These are phyloP conservation scores for Carterocephalus palaemon DNA, from an alignment of 2,888 invertebrate species.

Conservation along the genomic window DNA sequence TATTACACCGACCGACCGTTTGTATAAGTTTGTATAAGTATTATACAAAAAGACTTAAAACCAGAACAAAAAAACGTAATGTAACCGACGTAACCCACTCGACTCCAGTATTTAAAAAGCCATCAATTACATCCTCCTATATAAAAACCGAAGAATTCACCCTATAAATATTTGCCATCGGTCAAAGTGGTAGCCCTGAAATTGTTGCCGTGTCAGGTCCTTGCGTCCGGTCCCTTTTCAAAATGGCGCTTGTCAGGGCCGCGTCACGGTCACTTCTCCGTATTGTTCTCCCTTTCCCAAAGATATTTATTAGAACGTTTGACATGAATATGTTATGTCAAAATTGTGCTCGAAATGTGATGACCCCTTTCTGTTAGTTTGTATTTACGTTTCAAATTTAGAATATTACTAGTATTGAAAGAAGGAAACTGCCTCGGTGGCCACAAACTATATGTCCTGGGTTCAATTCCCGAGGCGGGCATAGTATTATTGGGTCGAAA, in stretches of 20 bases:
- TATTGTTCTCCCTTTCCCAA: constrained; percentile 52
- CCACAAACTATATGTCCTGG: no score
- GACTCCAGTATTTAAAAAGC: constrained; percentile 42
- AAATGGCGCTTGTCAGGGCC: constrained; percentile 61
- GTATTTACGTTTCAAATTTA: not conserved
- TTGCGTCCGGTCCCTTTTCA: constrained; percentile 74
- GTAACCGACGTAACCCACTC: no score
- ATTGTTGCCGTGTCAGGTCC: constrained; percentile 21
- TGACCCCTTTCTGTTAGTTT: constrained; percentile 14
- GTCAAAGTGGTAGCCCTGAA: constrained; percentile 54
- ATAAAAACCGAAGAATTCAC: constrained; percentile 40
- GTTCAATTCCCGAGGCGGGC: no score
- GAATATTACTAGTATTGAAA: no score
- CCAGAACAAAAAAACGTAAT: no score
- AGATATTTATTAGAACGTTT: constrained; percentile 62
- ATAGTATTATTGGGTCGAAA: no score
- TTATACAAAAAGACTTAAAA: no score
- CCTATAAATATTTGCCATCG: constrained; percentile 51
- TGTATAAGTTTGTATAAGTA: no score
- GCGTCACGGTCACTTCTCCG: constrained; percentile 56
- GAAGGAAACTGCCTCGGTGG: no score
- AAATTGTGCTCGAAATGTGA: constrained; percentile 12
- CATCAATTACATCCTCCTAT: constrained; percentile 44
- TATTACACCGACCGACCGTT: no score
- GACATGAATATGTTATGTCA: constrained; percentile 27